phyloP scores from a whole-genome alignment of 2,797 vertebrate genomes.

The Xenops minutus region DNA sequence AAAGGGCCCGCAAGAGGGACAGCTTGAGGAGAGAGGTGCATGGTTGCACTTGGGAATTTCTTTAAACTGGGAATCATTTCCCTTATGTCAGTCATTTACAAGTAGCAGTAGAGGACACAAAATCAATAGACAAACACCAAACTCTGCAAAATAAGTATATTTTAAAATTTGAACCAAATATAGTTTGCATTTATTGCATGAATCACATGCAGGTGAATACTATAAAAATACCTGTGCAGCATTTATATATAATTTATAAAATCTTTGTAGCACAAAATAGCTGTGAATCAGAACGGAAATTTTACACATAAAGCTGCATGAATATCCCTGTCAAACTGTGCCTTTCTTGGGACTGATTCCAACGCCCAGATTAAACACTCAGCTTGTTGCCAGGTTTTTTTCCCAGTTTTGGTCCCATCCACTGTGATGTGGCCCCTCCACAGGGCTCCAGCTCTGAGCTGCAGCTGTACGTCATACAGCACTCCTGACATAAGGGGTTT shows the following conservation, averaged over 20 bases:
- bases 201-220: constrained; percentile 24
- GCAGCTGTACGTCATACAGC: neutral
- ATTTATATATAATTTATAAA: neutral
- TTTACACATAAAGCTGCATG: neutral
- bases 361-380: neutral
- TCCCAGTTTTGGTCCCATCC: neutral
- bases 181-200: constrained; percentile 38
- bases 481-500: neutral
- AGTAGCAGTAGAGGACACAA: neutral
- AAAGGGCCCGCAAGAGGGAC: fast-evolving
- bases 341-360: neutral
- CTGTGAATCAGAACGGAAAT: neutral
- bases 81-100: neutral
- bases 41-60: neutral
- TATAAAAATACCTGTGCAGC: constrained; percentile 49
- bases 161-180: constrained; percentile 29
- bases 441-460: neutral
- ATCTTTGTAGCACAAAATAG: neutral
- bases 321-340: neutral
- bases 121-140: neutral
- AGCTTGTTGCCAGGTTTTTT: neutral
- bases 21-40: neutral
- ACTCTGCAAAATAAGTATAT: constrained; percentile 42
- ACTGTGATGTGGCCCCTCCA: neutral
- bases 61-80: neutral